A percentile compares a stretch with the other conserved stretches of the same genome.
These are phyloP conservation scores for Tinamus major DNA, from an alignment of 2,797 vertebrate genomes.

Conservation along the genomic window DNA sequence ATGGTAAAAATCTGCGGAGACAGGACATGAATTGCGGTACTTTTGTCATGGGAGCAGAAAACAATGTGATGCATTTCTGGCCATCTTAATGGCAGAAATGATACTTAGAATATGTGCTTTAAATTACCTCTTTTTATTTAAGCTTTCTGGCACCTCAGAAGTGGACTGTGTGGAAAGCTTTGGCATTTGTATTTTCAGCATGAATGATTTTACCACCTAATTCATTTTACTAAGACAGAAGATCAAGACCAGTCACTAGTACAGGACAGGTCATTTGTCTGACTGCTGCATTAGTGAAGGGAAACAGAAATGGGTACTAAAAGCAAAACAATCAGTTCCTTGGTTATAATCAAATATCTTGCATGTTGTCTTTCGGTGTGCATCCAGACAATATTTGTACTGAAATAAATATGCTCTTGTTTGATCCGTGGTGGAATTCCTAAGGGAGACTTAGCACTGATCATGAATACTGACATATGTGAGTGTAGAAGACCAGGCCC, in stretches of 20 bases:
- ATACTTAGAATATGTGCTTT: background rate
- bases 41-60: background rate
- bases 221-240: constrained; percentile 3
- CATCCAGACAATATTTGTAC: background rate
- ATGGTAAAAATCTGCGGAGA: background rate
- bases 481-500: background rate
- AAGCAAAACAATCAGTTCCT: background rate
- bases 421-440: background rate
- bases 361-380: background rate
- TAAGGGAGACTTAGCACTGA: background rate
- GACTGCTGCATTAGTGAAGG: background rate
- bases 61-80: background rate
- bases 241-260: background rate
- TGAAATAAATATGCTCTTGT: background rate
- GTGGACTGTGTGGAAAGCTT: background rate
- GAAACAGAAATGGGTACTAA: background rate
- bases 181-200: background rate
- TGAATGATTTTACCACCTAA: background rate
- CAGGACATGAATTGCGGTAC: background rate
- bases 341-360: background rate
- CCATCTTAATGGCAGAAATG: background rate
- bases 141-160: background rate
- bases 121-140: background rate
- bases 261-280: background rate
- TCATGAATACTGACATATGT: background rate